Base-by-base conservation (phyloP, 1,140 invertebrate genomes). In the Carposina sasakii region DNA sequence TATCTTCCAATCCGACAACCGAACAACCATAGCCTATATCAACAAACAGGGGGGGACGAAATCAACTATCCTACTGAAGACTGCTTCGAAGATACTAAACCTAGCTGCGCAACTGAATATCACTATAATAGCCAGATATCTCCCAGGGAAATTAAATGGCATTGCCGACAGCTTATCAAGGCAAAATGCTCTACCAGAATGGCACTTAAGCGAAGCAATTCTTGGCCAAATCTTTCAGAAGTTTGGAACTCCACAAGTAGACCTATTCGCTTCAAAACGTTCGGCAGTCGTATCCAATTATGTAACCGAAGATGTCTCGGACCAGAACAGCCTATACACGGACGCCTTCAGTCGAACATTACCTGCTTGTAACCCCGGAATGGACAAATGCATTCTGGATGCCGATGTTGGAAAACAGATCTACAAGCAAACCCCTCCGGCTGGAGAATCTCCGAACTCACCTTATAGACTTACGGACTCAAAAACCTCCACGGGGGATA, bases 301-400 rank as follows among this genome's bases (percentile, higher is more conserved):
- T 47, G 58, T 60, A 24, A 61, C 53, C 4, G 21, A 40, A 21
- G 52, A 63, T 45, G 44, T 31, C 17, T 52, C 22, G 23, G 57
- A 70, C 55, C 31, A n/a, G 0, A 37, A 45, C 16, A 59, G 57
- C 15, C 26, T 26, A 15, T 67, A 59, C 24, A 54, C 44, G n/a
- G 50, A 64, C 23, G 62, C 65, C 4, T 65, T 68, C 55, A 63
- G 59, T 52, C 36, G 63, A 56, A 1, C 23, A 12, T 19, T 51
- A 43, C 42, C 33, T 67, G 0, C 0, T 72, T 16, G 48, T 66
- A 21, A 60, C 44, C 3, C 62, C 65, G 12, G n/a, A 37, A 10
- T 70, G 61, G 63, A 41, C 59, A 20, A 57, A 58, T 21, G 56
- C 52, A 3, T 66, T 58, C 37, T 60, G 59, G 62, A 53, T 39